Evolutionary conservation across 2,113 vertebrate genomes (phyloP).

Genomic region (Cariama cristata): DNA sequence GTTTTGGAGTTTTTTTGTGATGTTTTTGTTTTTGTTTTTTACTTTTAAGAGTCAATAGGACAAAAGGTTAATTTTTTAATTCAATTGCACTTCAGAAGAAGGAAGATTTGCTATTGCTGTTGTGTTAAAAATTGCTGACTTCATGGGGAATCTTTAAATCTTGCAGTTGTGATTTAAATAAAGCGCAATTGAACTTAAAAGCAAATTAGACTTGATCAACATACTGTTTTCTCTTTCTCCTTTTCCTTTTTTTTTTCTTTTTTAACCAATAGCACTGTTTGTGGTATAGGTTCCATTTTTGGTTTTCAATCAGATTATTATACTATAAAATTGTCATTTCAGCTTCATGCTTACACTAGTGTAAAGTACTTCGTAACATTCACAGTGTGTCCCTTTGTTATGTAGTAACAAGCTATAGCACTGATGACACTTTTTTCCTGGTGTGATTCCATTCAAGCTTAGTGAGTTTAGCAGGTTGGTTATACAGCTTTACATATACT

Average conservation of each 20-base stretch:
- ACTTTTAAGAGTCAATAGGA: background rate
- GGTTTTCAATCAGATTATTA: background rate
- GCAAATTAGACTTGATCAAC: background rate
- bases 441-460: background rate
- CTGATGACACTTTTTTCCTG: background rate
- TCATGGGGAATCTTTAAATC: background rate
- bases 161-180: background rate
- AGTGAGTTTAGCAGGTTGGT: background rate
- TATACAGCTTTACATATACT: background rate
- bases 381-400: background rate
- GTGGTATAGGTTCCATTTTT: background rate
- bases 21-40: too few species aligned
- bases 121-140: background rate
- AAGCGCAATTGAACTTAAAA: background rate
- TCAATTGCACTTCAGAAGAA: background rate
- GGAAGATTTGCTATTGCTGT: background rate
- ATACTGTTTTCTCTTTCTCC: rapidly evolving
- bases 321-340: background rate
- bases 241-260: background rate
- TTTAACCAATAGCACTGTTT: background rate
- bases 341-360: background rate
- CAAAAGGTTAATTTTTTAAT: background rate
- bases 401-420: background rate
- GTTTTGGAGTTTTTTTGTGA: too few species aligned
- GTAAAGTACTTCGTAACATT: background rate